Evolutionary conservation across 2,113 vertebrate genomes (phyloP), one percentile per base, ranked within the genome.

Genomic region (Pardalotus punctatus): DNA sequence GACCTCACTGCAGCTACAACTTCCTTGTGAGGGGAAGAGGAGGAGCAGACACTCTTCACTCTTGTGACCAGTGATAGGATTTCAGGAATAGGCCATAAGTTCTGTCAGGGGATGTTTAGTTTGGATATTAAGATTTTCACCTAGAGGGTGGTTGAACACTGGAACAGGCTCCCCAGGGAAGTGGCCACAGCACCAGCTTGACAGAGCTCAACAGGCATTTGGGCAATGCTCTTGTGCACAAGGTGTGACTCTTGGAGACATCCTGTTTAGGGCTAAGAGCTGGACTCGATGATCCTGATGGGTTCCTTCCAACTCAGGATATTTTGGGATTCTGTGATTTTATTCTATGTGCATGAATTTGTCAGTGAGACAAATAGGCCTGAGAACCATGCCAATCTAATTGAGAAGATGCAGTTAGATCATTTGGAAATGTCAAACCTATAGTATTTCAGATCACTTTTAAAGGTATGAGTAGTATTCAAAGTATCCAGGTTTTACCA

Each of bases 61-160:
- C 4, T 24, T 19, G 15, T 45, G 9, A 51, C 1, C 40, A 45
- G 33, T 51, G 51, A n/a, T 33, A 51, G 28, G 3, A 51, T 0
- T 4, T 0, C 0, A 50, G 20, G 31, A 13, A 42, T 22, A 29
- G 12, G n/a, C 29, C 12, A 36, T 43, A 50, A 58, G 6, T 1
- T 45, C 5, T 14, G 12, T 36, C 36, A n/a, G 5, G 3, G 27
- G 1, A 43, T 6, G 10, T 29, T 81, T 81, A 25, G 5, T 7
- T 1, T 29, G 43, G 15, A 14, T 66, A 2, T 51, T 1, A 28
- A 12, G 2, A 51, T 81, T 12, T 45, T 25, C 15, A 8, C 6
- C 1, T 10, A 38, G 43, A 24, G 7, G 9, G 5, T 28, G 12
- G 0, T 0, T n/a, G n/a, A n/a, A n/a, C n/a, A n/a, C 27, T 50